Evolutionary conservation across 1,140 invertebrate species (phyloP), one percentile per base, ranked within the genome.

Genomic region (Tenebrio molitor): DNA sequence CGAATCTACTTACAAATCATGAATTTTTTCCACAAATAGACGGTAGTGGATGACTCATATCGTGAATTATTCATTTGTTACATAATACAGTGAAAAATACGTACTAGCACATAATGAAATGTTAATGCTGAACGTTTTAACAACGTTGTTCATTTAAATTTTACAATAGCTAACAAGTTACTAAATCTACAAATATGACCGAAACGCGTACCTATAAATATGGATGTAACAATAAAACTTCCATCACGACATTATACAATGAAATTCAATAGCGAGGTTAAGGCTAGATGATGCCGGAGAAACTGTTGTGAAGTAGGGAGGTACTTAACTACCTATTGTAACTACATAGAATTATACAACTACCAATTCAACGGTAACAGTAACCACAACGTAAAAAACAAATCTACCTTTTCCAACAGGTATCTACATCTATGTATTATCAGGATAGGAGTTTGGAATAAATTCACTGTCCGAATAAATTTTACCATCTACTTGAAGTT

Each of bases 31-130:
- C 50, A 58, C 50, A 58, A 58, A 58, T 58, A 58, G 50, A 29
- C 19, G 21, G 16, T 46, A 58, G 23, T 58, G 50, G 50, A 58
- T 58, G 50, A 58, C 50, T 58, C 50, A 58, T 58, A 14, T 29
- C 10, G 50, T 58, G 50, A 58, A 58, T 58, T 19, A 58, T 58
- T 58, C 50, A 58, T 58, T 58, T 58, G 50, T 58, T 58, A 58
- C 10, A 58, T 58, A 58, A 58, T 58, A 21, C 23, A 50, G 44
- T 50, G 44, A 29, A 58, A 58, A 58, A 58, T 58, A 58, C 50
- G 50, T 58, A 58, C 21, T 58, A 58, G 50, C 6, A 58, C 44
- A 58, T 58, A 29, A 58, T 14, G 12, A 58, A 58, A 29, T 58
- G 50, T 25, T 58, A 58, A 58, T 58, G n/a, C 12, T 6, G 50